phyloP scores from a whole-genome alignment of 2,888 invertebrate species.

The Leucophenga montana region DNA sequence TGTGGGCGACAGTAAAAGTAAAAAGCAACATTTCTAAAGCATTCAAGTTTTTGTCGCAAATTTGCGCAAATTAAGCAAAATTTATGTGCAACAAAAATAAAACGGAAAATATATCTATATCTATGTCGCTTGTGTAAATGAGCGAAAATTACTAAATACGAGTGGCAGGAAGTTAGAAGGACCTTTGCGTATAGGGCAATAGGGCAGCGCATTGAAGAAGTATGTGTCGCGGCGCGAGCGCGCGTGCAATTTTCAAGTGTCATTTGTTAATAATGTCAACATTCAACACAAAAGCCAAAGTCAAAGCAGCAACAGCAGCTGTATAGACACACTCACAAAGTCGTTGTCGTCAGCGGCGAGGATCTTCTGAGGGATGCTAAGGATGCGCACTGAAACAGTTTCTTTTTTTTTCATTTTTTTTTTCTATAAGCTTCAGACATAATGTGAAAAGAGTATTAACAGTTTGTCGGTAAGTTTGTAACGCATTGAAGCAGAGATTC shows the following conservation, averaged over 20 bases:
- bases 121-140: neutral
- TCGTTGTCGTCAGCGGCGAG: slow-evolving; percentile 29
- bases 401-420: too few species aligned
- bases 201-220: too few species aligned
- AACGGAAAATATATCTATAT: neutral
- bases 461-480: too few species aligned
- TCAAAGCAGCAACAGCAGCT: neutral
- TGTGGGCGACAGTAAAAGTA: too few species aligned
- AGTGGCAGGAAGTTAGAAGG: too few species aligned
- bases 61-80: slow-evolving; percentile 25
- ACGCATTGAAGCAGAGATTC: too few species aligned
- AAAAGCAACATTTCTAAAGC: too few species aligned
- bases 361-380: slow-evolving; percentile 52
- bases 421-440: too few species aligned
- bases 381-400: slow-evolving; percentile 37
- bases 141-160: neutral
- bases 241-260: slow-evolving; percentile 33
- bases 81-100: slow-evolving; percentile 17
- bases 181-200: too few species aligned
- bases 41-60: neutral
- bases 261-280: slow-evolving; percentile 35
- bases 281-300: slow-evolving; percentile 36
- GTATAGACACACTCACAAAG: too few species aligned
- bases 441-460: too few species aligned
- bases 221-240: neutral